Evolutionary conservation across 2,797 vertebrate genomes (phyloP).

Genomic region (Megaceryle alcyon): DNA sequence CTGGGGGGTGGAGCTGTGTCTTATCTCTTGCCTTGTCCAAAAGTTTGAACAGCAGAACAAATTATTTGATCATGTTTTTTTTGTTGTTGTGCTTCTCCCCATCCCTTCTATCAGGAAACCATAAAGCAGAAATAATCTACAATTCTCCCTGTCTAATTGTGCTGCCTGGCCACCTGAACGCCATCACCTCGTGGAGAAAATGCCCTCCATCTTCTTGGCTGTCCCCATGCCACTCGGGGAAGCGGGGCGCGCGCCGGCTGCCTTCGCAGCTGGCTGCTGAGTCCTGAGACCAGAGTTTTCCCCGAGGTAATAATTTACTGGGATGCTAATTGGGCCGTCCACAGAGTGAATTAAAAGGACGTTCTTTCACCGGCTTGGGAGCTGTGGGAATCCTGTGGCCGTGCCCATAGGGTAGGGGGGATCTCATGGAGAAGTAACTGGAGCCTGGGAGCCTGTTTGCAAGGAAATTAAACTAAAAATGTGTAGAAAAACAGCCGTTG

Average conservation of each 20-base stretch:
- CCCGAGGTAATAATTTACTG: slow-evolving; percentile 24
- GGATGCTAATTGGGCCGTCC: slow-evolving; percentile 37
- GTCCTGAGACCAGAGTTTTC: neutral
- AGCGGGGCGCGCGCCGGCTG: neutral
- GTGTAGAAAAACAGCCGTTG: slow-evolving; percentile 24
- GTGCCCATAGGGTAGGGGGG: neutral
- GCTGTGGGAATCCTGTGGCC: slow-evolving; percentile 18
- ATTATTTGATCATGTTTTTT: neutral
- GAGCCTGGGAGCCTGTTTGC: neutral
- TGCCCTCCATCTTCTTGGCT: neutral
- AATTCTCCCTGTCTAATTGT: neutral
- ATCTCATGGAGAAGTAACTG: neutral
- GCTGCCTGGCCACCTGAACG: neutral
- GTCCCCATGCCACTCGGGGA: neutral
- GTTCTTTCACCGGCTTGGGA: neutral
- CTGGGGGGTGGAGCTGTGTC: neutral
- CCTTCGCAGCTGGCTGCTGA: neutral
- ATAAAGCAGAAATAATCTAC: slow-evolving; percentile 10
- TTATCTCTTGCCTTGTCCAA: neutral
- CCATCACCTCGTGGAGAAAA: neutral
- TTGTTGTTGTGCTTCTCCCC: neutral
- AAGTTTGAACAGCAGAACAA: slow-evolving; percentile 39
- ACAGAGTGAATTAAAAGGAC: slow-evolving; percentile 30
- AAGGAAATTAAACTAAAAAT: slow-evolving; percentile 31
- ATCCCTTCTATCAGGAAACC: neutral